A percentile compares a stretch with the other conserved stretches of the same genome.
Evolutionary conservation across 1,140 invertebrate genomes (phyloP).

Genomic region (Drosophila rhopaloa): DNA sequence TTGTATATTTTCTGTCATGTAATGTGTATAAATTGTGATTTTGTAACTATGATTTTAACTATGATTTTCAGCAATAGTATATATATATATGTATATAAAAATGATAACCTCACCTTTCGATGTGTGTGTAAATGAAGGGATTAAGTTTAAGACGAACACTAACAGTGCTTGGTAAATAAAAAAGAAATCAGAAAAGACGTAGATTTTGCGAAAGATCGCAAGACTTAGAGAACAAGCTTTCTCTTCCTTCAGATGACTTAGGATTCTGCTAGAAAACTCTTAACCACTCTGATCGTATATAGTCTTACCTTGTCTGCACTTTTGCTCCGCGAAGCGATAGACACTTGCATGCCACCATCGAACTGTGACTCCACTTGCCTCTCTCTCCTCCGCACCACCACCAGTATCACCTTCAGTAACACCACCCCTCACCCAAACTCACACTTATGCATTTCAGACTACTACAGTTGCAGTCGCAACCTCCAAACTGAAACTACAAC

Average conservation of each 20-base stretch:
- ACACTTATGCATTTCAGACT: constrained; percentile 53
- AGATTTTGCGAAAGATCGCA: background rate
- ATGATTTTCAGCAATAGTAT: constrained; percentile 51
- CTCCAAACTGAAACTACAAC: constrained; percentile 53
- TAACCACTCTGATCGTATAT: constrained; percentile 5
- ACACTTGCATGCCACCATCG: constrained; percentile 44
- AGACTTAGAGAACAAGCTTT: background rate
- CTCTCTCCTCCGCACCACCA: constrained; percentile 39
- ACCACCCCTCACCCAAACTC: constrained; percentile 26
- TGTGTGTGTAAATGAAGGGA: constrained; percentile 50
- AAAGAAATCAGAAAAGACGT: background rate
- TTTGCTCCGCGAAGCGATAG: constrained; percentile 16
- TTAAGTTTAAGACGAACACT: constrained; percentile 22
- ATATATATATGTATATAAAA: constrained; percentile 37
- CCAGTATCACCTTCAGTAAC: constrained; percentile 8
- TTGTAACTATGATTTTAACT: constrained; percentile 38
- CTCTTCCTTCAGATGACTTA: constrained; percentile 1
- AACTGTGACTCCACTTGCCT: constrained; percentile 32
- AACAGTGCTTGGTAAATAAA: constrained; percentile 5
- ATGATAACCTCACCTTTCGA: constrained; percentile 43
- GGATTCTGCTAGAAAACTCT: constrained; percentile 5
- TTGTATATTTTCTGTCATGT: constrained; percentile 58
- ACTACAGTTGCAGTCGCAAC: constrained; percentile 51
- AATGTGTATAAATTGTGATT: constrained; percentile 53
- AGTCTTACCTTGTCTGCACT: constrained; percentile 32